Conservation (phyloP, 1,140 invertebrate species). For the Trinorchestia longiramus region DNA sequence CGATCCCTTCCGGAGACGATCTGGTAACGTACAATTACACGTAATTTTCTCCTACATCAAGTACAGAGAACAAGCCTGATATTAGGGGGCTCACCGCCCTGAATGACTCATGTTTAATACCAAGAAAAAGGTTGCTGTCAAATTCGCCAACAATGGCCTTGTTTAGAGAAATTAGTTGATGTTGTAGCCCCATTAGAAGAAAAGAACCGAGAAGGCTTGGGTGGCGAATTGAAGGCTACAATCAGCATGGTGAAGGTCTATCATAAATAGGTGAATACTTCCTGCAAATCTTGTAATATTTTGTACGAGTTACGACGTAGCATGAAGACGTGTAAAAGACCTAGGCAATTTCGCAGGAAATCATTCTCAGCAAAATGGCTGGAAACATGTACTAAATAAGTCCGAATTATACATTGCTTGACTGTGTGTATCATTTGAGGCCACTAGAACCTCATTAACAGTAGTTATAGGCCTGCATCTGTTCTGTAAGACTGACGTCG, state of each 20-base stretch:
- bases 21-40: constrained; percentile 24
- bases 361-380: background rate
- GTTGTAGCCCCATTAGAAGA: background rate
- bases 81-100: constrained; percentile 1
- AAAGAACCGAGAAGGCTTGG: constrained; percentile 31
- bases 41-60: background rate
- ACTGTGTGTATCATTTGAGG: constrained; percentile 37
- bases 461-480: constrained; percentile 34
- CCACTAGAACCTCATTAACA: background rate
- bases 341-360: constrained; percentile 41
- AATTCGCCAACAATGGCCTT: constrained; percentile 24
- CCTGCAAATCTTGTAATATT: constrained; percentile 35
- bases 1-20: background rate
- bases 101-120: background rate
- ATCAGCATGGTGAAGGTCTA: constrained; percentile 23
- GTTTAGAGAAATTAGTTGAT: constrained; percentile 30
- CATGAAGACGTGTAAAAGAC: background rate
- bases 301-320: constrained; percentile 7
- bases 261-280: constrained; percentile 11
- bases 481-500: constrained; percentile 20
- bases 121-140: background rate
- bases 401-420: constrained; percentile 20
- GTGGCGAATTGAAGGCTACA: constrained; percentile 29
- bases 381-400: constrained; percentile 10
- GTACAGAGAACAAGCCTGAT: constrained; percentile 28